These are phyloP conservation scores for Athetis lepigone DNA, from an alignment of 2,888 invertebrate genomes.

Conservation along the genomic window DNA sequence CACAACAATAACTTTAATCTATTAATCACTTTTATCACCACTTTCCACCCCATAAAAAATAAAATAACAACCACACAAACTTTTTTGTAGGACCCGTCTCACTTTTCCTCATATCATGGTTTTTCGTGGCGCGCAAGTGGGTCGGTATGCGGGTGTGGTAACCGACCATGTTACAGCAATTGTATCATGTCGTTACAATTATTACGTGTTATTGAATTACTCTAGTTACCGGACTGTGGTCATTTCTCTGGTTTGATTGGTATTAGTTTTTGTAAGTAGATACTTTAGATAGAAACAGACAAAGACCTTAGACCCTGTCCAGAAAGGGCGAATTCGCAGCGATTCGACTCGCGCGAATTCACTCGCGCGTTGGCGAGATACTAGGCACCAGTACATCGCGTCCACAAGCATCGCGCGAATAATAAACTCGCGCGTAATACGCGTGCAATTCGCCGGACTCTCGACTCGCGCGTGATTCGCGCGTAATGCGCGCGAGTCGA, in stretches of 20 bases:
- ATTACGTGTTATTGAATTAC: slow-evolving; percentile 51
- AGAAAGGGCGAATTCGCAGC: too few relatives aligned
- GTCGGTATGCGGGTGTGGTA: slow-evolving; percentile 77
- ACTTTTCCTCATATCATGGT: slow-evolving; percentile 69
- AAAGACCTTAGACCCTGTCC: too few relatives aligned
- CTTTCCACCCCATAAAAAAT: not conserved
- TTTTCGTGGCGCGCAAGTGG: slow-evolving; percentile 65
- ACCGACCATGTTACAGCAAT: slow-evolving; percentile 70
- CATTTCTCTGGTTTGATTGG: slow-evolving; percentile 16
- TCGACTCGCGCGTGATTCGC: too few relatives aligned
- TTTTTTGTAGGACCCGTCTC: slow-evolving; percentile 23
- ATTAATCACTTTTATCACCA: not conserved
- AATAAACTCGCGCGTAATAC: too few relatives aligned
- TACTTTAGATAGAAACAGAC: too few relatives aligned
- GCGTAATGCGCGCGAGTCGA: too few relatives aligned
- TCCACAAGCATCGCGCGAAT: too few relatives aligned
- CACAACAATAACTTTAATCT: too few relatives aligned
- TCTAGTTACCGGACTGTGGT: slow-evolving; percentile 5
- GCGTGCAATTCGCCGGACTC: too few relatives aligned
- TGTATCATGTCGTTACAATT: slow-evolving; percentile 60
- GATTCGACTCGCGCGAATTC: too few relatives aligned
- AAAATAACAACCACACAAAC: not conserved
- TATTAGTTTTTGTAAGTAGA: not conserved
- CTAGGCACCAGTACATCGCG: too few relatives aligned
- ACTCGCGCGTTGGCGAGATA: too few relatives aligned